phyloP scores from a whole-genome alignment of 2,888 invertebrate species.

The Eupithecia inturbata region DNA sequence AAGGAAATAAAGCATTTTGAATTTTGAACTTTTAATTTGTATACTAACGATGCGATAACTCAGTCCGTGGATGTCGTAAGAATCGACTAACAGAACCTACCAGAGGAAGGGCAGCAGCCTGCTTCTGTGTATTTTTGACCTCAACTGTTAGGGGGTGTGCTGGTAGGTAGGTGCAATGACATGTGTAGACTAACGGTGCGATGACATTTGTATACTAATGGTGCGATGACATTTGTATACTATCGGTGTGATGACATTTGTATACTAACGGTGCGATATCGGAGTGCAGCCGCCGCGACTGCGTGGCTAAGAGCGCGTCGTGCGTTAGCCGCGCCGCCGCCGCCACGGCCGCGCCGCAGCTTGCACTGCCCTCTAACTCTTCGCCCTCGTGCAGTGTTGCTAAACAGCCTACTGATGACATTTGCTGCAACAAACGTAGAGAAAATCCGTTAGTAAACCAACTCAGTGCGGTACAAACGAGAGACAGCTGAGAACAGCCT shows the following conservation, averaged over 20 bases:
- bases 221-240: not conserved
- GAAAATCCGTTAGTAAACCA: not conserved
- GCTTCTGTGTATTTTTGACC: no score
- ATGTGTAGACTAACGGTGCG: slow-evolving; percentile 68
- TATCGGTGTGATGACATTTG: not conserved
- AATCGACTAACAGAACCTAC: no score
- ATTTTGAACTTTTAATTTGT: no score
- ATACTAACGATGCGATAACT: no score
- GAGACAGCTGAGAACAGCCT: not conserved
- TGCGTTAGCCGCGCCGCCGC: slow-evolving; percentile 86
- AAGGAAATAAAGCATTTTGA: no score
- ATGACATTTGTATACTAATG: slow-evolving; percentile 33
- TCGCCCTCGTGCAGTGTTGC: slow-evolving; percentile 95
- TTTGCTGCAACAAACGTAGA: slow-evolving; percentile 23
- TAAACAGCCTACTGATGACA: slow-evolving; percentile 73
- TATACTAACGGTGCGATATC: slow-evolving; percentile 80
- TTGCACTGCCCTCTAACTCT: slow-evolving; percentile 84
- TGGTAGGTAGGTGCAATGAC: not conserved
- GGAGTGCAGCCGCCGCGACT: slow-evolving; percentile 87
- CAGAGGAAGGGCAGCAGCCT: no score
- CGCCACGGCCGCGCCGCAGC: slow-evolving; percentile 64
- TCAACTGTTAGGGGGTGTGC: no score
- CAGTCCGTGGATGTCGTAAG: no score
- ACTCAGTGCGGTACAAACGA: not conserved
- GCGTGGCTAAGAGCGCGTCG: slow-evolving; percentile 91